These are phyloP conservation scores for Homarus gammarus DNA, from an alignment of 2,888 invertebrate genomes.

Conservation along the genomic window DNA sequence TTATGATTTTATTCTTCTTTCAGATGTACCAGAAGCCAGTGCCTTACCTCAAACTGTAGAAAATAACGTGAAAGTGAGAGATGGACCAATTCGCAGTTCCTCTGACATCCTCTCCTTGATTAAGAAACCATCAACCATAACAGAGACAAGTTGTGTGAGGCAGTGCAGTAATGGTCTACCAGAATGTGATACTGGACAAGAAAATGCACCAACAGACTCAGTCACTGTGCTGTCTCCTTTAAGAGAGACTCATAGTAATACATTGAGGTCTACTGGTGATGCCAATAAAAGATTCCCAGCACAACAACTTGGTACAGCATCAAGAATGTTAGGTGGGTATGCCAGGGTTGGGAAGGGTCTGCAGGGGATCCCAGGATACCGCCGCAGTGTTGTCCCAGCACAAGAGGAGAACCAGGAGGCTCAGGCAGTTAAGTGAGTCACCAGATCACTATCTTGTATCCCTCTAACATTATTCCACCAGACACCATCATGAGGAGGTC, in stretches of 20 bases:
- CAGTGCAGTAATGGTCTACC: neutral
- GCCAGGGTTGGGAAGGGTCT: constrained; percentile 8
- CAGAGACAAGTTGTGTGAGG: neutral
- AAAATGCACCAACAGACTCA: neutral
- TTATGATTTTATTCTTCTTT: neutral
- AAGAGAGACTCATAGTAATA: neutral
- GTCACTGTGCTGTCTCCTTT: neutral
- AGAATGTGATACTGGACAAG: neutral
- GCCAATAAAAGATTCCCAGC: neutral
- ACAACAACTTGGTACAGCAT: neutral
- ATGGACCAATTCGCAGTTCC: constrained; percentile 13
- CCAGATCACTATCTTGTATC: neutral
- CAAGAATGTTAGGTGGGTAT: neutral
- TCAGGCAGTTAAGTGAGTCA: neutral
- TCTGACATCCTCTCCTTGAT: constrained; percentile 44
- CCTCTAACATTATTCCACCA: no score
- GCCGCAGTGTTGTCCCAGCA: neutral
- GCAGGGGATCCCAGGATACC: neutral
- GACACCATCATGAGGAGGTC: no score
- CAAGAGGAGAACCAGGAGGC: constrained; percentile 32
- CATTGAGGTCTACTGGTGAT: neutral
- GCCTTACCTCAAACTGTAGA: neutral
- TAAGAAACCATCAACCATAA: neutral
- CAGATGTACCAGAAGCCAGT: neutral
- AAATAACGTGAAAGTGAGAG: neutral